These are phyloP conservation scores for Sinosuthora webbiana DNA, from an alignment of 2,113 vertebrate species.

Conservation along the genomic window DNA sequence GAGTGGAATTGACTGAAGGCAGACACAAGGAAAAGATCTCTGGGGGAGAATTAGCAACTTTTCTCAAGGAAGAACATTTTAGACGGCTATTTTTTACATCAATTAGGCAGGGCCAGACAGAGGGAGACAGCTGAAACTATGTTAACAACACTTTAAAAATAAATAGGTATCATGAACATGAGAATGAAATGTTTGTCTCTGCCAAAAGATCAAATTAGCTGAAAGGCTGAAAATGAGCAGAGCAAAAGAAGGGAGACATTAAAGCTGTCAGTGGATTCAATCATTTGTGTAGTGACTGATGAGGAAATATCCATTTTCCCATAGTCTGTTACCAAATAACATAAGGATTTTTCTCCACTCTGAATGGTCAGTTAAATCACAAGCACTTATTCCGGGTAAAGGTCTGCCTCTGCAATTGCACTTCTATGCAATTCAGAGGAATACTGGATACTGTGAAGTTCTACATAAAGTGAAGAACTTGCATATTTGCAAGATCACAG, in stretches of 20 bases:
- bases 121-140: neutral
- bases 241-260: neutral
- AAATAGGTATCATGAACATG: neutral
- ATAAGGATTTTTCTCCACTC: neutral
- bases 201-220: neutral
- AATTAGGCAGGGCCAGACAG: neutral
- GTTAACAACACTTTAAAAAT: constrained; percentile 9
- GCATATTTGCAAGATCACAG: neutral
- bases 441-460: neutral
- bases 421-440: neutral
- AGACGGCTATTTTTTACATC: neutral
- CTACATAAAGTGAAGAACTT: neutral
- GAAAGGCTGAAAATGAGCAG: neutral
- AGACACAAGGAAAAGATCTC: neutral
- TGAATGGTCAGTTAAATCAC: neutral
- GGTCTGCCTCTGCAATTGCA: neutral
- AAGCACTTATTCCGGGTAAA: neutral
- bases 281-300: neutral
- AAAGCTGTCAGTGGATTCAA: neutral
- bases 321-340: neutral
- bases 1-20: neutral
- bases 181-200: constrained; percentile 6
- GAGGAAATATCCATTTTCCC: neutral
- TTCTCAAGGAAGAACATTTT: constrained; percentile 16
- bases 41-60: neutral